Evolutionary conservation across 1,140 invertebrate species (phyloP), one percentile per base, ranked within the genome.

Genomic region (Lanistes nyassanus): DNA sequence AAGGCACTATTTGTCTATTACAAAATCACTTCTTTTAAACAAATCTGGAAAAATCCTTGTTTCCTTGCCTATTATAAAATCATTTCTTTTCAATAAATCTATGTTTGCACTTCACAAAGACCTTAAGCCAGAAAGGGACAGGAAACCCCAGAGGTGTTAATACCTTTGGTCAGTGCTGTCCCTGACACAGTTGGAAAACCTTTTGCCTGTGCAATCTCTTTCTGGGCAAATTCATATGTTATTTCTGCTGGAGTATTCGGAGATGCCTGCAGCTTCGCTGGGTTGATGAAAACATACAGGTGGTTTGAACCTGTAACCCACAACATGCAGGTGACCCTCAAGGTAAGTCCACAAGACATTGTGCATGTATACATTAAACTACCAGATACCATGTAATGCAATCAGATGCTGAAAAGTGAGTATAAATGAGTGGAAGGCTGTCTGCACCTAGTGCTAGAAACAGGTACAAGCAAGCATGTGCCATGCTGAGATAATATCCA

Each of bases 191-290:
- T 87, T n/a, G 85, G 80, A 79, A 88, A 90, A 31, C 89, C 89
- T 74, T 89, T 89, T 29, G 88, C 89, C 70, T 89, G 82, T 58
- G 89, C 89, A 71, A 90, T 89, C 83, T 90, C 89, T 74, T 89
- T 90, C 82, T 90, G 89, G 53, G 88, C 89, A 84, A 84, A 88
- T 55, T 90, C 89, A 85, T 87, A 90, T 0, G 83, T 86, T 21
- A 90, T 87, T 37, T 85, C 81, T 37, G 79, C 74, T 19, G 88
- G 87, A 13, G 86, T 71, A 66, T 81, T 82, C 19, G 78, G 75
- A 42, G 74, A 76, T 42, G 79, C 70, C 21, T 74, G 78, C 7
- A 82, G 80, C 29, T 76, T 80, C 36, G 79, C 77, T 23, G 88
- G 87, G 77, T 90, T 88, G 23, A 86, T 83, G 76, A 89, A 89